Evolutionary conservation across 2,113 vertebrate genomes (phyloP).

Genomic region (Microtus oregoni): DNA sequence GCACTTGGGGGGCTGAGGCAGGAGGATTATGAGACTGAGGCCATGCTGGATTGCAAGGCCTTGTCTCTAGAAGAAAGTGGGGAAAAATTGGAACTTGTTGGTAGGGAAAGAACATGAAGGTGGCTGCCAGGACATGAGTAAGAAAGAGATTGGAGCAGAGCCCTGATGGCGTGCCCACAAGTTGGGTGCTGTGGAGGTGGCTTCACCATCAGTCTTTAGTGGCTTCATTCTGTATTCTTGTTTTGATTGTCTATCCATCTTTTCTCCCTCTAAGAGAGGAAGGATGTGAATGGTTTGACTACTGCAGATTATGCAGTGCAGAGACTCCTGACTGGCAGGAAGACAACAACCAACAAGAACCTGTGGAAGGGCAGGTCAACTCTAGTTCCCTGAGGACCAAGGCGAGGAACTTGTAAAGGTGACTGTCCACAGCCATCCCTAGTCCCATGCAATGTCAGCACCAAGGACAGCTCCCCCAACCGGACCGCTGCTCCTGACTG

Average conservation of each 20-base stretch:
- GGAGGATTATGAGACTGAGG: background rate
- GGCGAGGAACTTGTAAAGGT: background rate
- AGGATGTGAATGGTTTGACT: background rate
- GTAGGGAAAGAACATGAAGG: background rate
- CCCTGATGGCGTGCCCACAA: background rate
- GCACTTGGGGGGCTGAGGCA: background rate
- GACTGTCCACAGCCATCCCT: rapidly evolving
- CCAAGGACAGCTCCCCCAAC: background rate
- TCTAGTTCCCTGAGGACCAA: background rate
- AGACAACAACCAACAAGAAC: background rate
- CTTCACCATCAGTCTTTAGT: background rate
- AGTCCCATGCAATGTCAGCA: background rate
- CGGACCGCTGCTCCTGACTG: background rate
- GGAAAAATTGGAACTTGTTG: background rate
- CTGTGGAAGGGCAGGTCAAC: background rate
- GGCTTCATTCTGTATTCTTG: background rate
- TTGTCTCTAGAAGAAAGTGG: background rate
- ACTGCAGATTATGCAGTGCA: background rate
- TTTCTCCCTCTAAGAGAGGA: background rate
- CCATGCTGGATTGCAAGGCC: background rate
- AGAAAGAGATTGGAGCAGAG: background rate
- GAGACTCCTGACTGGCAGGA: background rate
- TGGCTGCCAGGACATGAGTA: background rate
- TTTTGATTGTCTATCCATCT: background rate
- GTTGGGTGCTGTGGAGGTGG: background rate